phyloP scores from a whole-genome alignment of 2,888 invertebrate genomes.

The Cheilosia urbana region DNA sequence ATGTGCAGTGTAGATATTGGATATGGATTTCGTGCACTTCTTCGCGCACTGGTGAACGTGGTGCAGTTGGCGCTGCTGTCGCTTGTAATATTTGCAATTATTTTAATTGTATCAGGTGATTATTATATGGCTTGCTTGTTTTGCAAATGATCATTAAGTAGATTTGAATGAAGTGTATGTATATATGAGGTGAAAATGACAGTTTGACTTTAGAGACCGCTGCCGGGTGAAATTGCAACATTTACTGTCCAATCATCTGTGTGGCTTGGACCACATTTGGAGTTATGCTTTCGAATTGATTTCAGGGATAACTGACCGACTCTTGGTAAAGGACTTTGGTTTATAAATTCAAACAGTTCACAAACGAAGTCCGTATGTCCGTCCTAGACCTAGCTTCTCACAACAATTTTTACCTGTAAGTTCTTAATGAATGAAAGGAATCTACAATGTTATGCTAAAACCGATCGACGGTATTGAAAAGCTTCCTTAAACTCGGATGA shows the following conservation, averaged over 20 bases:
- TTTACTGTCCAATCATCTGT: not conserved
- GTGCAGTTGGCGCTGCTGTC: not conserved
- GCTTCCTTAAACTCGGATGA: too few relatives aligned
- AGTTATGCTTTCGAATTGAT: not conserved
- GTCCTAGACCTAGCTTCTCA: too few relatives aligned
- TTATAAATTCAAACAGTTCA: too few relatives aligned
- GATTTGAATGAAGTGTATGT: slow-evolving; percentile 1
- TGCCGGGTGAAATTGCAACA: slow-evolving; percentile 7
- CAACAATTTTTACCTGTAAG: too few relatives aligned
- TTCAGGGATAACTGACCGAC: not conserved
- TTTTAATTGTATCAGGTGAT: slow-evolving; percentile 66
- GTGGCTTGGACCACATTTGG: too few relatives aligned
- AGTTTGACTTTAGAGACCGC: slow-evolving; percentile 1
- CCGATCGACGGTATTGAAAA: too few relatives aligned
- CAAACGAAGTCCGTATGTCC: too few relatives aligned
- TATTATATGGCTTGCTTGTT: slow-evolving; percentile 49
- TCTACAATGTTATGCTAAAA: too few relatives aligned
- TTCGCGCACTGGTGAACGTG: slow-evolving; percentile 20
- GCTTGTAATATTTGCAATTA: slow-evolving; percentile 55
- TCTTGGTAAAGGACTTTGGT: too few relatives aligned
- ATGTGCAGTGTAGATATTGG: not conserved
- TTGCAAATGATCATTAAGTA: slow-evolving; percentile 30
- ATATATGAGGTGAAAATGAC: not conserved
- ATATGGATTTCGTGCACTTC: slow-evolving; percentile 17
- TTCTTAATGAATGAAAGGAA: too few relatives aligned